These are phyloP conservation scores for Brachionus sp. DNA, from an alignment of 1,140 invertebrate genomes.

Conservation along the genomic window DNA sequence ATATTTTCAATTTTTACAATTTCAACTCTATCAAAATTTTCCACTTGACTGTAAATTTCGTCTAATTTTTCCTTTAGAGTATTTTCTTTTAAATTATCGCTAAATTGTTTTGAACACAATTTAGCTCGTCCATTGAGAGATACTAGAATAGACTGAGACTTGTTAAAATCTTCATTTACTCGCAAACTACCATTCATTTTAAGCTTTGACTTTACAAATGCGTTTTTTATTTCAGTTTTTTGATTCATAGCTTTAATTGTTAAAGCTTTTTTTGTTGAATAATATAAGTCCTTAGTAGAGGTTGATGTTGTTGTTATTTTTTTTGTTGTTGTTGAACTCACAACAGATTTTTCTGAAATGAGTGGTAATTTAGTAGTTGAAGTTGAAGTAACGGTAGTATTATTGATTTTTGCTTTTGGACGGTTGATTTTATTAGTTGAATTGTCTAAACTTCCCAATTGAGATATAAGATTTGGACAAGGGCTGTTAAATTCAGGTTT, in stretches of 20 bases:
- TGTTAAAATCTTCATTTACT: neutral
- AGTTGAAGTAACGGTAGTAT: neutral
- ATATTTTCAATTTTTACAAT: conserved; percentile 29
- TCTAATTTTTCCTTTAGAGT: neutral
- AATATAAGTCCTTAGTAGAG: neutral
- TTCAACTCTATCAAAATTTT: conserved; percentile 41
- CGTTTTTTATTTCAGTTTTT: neutral
- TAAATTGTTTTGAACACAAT: neutral
- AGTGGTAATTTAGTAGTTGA: neutral
- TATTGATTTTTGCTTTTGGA: neutral
- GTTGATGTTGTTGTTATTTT: neutral
- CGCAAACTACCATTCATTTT: neutral
- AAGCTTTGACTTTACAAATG: neutral
- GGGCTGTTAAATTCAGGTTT: neutral
- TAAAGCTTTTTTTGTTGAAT: neutral
- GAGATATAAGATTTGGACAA: neutral
- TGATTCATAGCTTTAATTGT: conserved; percentile 15
- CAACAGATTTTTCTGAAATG: neutral
- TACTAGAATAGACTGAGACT: neutral
- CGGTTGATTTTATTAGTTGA: neutral
- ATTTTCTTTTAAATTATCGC: neutral
- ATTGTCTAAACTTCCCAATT: neutral
- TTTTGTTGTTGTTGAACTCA: neutral
- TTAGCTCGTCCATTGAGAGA: neutral
- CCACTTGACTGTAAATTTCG: neutral